Percentiles rank a stretch among this genome's conserved stretches.
These are phyloP conservation scores for Bellardia pandia DNA, from an alignment of 2,888 invertebrate genomes.

Conservation along the genomic window DNA sequence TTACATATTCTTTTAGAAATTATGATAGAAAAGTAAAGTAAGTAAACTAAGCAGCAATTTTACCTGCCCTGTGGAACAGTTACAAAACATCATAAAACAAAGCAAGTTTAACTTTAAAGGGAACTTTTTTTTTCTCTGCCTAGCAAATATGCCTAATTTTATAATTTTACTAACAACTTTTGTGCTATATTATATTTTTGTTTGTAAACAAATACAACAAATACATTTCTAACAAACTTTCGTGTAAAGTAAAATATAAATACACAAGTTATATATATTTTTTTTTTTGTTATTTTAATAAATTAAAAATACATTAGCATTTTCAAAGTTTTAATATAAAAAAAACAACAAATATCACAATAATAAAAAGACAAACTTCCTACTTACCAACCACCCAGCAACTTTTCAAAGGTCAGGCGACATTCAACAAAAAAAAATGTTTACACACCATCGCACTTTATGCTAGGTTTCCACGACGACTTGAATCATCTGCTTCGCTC, in stretches of 20 bases:
- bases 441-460: not conserved
- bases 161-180: not conserved
- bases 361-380: not conserved
- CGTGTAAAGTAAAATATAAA: not conserved
- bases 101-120: too few species aligned
- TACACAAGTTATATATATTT: not conserved
- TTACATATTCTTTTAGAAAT: too few species aligned
- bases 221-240: not conserved
- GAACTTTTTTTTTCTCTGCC: too few species aligned
- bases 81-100: too few species aligned
- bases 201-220: not conserved
- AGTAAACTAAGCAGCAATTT: too few species aligned
- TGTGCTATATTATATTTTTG: not conserved
- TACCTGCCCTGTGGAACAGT: too few species aligned
- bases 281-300: not conserved
- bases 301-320: constrained; percentile 30
- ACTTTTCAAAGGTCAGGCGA: not conserved
- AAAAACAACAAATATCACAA: not conserved
- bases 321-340: not conserved
- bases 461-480: too few species aligned
- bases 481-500: too few species aligned
- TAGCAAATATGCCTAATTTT: too few species aligned
- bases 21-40: too few species aligned
- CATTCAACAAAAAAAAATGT: not conserved
- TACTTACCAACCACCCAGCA: not conserved